phyloP scores from a whole-genome alignment of 2,888 invertebrate species.

The Branchinecta sandiegonensis region DNA sequence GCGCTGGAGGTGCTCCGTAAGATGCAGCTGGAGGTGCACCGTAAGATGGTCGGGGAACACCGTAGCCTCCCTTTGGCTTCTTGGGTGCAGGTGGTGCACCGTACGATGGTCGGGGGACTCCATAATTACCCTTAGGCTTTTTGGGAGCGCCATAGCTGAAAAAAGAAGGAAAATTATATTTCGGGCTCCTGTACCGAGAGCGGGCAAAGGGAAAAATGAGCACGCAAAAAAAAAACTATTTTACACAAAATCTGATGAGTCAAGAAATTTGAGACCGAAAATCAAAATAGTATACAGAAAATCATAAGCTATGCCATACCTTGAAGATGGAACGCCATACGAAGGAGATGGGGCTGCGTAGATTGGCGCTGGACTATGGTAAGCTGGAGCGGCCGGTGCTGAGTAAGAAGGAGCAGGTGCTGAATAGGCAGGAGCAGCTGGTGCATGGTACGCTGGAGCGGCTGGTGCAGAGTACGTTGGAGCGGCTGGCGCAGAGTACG shows the following conservation, averaged over 20 bases:
- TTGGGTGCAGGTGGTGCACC: neutral
- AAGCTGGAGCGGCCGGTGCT: constrained; percentile 17
- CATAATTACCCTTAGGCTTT: constrained; percentile 17
- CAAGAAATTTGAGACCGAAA: too few relatives aligned
- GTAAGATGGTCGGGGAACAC: neutral
- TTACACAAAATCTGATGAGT: too few relatives aligned
- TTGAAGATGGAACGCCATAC: constrained; percentile 12
- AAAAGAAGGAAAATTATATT: neutral
- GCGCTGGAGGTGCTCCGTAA: neutral
- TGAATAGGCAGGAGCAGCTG: neutral
- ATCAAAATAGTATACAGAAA: too few relatives aligned
- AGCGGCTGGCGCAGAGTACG: neutral
- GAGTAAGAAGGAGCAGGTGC: constrained; percentile 8
- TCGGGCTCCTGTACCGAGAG: too few relatives aligned
- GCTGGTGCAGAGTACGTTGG: neutral
- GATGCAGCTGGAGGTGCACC: neutral
- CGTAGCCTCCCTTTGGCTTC: constrained; percentile 10
- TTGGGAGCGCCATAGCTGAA: constrained; percentile 18
- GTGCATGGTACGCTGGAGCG: neutral
- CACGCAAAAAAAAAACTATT: too few relatives aligned
- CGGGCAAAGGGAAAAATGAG: too few relatives aligned
- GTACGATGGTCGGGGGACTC: neutral
- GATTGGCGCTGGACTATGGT: neutral
- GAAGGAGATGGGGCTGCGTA: constrained; percentile 2
- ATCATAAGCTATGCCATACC: neutral